These are phyloP conservation scores for Chelon auratus DNA, from an alignment of 2,797 vertebrate species.

Conservation along the genomic window DNA sequence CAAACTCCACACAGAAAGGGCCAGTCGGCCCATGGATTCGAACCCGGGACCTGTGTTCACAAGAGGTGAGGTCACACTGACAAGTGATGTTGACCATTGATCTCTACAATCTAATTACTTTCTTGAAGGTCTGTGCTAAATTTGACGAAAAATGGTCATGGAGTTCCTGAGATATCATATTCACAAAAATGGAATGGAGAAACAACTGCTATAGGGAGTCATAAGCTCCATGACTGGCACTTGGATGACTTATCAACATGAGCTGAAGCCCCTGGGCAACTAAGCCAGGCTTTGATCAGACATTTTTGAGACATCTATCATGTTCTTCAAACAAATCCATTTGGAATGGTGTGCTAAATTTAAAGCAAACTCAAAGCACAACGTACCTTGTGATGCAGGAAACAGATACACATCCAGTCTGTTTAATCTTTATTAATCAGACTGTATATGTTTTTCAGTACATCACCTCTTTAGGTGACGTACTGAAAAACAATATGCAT, in stretches of 20 bases:
- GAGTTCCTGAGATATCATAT: no score
- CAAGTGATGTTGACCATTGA: no score
- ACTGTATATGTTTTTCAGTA: no score
- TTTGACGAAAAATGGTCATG: no score
- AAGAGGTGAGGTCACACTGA: no score
- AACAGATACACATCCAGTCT: slow-evolving; percentile 43
- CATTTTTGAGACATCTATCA: slow-evolving; percentile 74
- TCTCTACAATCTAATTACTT: no score
- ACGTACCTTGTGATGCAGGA: slow-evolving; percentile 66
- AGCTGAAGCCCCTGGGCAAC: slow-evolving; percentile 72
- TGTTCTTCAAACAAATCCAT: slow-evolving; percentile 79
- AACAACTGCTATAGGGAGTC: slow-evolving; percentile 35
- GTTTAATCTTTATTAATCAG: slow-evolving; percentile 22
- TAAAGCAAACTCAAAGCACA: slow-evolving; percentile 70
- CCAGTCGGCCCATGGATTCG: no score
- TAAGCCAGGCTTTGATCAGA: slow-evolving; percentile 77
- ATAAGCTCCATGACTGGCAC: slow-evolving; percentile 77
- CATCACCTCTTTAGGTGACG: slow-evolving; percentile 1
- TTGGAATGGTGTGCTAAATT: slow-evolving; percentile 74
- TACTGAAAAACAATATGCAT: slow-evolving; percentile 33
- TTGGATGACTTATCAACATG: slow-evolving; percentile 75
- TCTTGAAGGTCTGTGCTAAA: no score
- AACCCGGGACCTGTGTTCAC: no score
- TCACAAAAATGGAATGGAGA: no score
- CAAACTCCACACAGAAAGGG: no score